Percentiles rank a stretch among this genome's conserved stretches.
Conservation (phyloP, 2,888 invertebrate species). For the Hedya salicella region DNA sequence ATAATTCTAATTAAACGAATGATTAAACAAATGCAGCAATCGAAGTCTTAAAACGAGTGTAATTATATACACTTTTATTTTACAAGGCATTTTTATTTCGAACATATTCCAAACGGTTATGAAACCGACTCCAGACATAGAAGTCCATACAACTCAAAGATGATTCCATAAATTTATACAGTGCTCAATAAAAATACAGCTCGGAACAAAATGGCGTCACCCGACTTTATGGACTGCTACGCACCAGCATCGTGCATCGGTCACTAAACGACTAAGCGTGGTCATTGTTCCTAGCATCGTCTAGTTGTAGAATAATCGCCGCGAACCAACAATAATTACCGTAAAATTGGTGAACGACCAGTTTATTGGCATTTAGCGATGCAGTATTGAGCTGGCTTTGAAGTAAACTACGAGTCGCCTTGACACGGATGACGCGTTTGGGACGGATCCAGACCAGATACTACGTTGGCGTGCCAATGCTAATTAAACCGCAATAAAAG, state of each 20-base stretch:
- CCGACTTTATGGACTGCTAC: conserved; percentile 72
- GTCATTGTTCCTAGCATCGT: conserved; percentile 63
- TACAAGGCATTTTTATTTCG: conserved; percentile 77
- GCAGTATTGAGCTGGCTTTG: conserved; percentile 54
- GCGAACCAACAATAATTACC: conserved; percentile 60
- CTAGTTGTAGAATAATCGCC: conserved; percentile 57
- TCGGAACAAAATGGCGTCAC: conserved; percentile 80
- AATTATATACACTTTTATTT: too few species aligned
- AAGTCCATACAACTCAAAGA: conserved; percentile 82
- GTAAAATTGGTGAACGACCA: conserved; percentile 70
- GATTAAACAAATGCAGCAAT: conserved; percentile 44
- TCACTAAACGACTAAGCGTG: conserved; percentile 1
- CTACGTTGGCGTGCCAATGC: conserved; percentile 60
- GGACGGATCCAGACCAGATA: conserved; percentile 21
- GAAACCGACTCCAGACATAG: conserved; percentile 74
- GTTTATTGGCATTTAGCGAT: conserved; percentile 66
- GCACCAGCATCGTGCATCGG: conserved; percentile 61
- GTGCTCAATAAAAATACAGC: conserved; percentile 80
- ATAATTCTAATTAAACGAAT: not conserved
- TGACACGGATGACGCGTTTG: conserved; percentile 65
- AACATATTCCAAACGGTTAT: conserved; percentile 81
- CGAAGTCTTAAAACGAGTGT: conserved; percentile 67
- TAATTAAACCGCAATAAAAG: conserved; percentile 73
- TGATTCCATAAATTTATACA: conserved; percentile 85
- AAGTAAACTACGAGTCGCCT: conserved; percentile 64